Conservation (phyloP, 2,797 vertebrate genomes). For the Cyclura pinguis region DNA sequence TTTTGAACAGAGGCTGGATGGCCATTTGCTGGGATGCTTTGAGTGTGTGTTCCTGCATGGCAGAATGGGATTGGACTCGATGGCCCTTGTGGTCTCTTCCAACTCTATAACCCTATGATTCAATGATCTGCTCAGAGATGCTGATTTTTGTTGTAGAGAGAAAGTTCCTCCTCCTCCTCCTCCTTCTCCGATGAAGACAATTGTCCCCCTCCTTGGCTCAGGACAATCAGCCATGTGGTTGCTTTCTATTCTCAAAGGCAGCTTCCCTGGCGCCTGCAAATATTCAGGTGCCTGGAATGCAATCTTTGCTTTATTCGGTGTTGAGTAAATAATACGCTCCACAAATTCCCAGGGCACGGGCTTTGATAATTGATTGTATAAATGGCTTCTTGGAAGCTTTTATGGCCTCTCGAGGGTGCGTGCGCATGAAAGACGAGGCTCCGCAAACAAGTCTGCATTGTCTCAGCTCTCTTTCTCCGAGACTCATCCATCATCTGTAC, state of each 20-base stretch:
- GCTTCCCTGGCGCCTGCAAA: conserved; percentile 62
- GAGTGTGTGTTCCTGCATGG: too few relatives aligned
- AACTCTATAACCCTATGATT: too few relatives aligned
- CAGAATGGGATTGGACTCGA: too few relatives aligned
- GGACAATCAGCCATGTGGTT: conserved; percentile 24
- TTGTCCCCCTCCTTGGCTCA: background rate
- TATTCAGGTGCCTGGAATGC: conserved; percentile 59
- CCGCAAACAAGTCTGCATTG: conserved; percentile 9
- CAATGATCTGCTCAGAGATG: too few relatives aligned
- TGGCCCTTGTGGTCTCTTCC: too few relatives aligned
- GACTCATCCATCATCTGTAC: conserved; percentile 56
- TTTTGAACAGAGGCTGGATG: too few relatives aligned
- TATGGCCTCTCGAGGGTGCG: conserved; percentile 57
- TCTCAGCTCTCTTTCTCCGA: conserved; percentile 47
- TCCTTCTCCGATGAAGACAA: too few relatives aligned
- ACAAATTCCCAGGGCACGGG: conserved; percentile 64
- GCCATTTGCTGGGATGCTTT: too few relatives aligned
- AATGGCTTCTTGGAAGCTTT: conserved; percentile 66
- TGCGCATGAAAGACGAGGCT: conserved; percentile 49
- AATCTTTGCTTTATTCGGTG: conserved; percentile 20
- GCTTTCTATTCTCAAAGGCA: conserved; percentile 59
- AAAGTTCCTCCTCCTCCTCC: background rate
- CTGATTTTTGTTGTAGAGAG: too few relatives aligned
- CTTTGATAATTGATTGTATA: conserved; percentile 67
- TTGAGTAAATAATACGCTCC: conserved; percentile 68